A percentile compares a stretch with the other conserved stretches of the same genome.
Conservation (phyloP, 2,797 vertebrate genomes). For the Darevskia mixta region DNA sequence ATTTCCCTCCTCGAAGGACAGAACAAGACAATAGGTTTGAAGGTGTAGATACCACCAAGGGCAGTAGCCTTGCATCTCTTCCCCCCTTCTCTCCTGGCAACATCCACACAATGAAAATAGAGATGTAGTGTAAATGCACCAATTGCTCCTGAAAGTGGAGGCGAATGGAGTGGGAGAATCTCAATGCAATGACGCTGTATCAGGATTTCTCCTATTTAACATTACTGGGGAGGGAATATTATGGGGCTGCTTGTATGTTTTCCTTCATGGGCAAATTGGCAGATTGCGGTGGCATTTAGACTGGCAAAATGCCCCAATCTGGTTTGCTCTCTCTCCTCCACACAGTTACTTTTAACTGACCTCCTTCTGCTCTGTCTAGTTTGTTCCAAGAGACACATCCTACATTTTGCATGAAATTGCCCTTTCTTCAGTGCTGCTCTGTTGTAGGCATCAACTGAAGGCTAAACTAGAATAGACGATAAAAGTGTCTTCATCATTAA, state of each 20-base stretch:
- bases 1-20: background rate
- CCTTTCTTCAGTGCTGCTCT: background rate
- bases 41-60: too few relatives aligned
- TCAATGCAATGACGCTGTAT: background rate
- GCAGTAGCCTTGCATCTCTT: background rate
- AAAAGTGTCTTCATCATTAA: too few relatives aligned
- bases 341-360: background rate
- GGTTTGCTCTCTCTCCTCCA: background rate
- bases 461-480: too few relatives aligned
- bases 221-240: background rate
- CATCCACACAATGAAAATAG: background rate
- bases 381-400: background rate
- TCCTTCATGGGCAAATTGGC: background rate
- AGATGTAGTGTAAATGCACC: background rate
- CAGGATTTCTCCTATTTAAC: background rate
- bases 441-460: background rate
- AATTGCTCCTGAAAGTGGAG: background rate
- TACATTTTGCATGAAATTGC: background rate
- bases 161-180: background rate
- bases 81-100: background rate
- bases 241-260: background rate
- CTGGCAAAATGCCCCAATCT: background rate
- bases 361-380: background rate
- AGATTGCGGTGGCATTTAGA: too few relatives aligned
- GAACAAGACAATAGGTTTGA: background rate